phyloP scores from a whole-genome alignment of 2,797 vertebrate species.

The Lutra lutra region DNA sequence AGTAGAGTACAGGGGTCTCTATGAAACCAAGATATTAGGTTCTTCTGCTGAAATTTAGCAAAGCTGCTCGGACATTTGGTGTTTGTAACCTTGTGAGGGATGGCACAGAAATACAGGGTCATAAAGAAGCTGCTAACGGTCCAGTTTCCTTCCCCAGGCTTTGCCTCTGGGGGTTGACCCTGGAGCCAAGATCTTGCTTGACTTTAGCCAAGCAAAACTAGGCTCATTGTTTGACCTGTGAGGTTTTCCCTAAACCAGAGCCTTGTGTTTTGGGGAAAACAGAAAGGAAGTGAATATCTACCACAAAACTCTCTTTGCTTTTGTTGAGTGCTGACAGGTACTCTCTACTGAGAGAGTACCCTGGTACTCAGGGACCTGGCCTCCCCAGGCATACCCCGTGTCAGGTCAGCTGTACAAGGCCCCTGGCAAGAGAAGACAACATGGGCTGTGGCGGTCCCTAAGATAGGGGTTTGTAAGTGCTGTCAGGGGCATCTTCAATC shows the following conservation, averaged over 20 bases:
- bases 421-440: neutral
- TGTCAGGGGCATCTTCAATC: neutral
- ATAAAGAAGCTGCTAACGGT: neutral
- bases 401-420: neutral
- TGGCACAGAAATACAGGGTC: neutral
- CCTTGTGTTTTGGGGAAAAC: neutral
- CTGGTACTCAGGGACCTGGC: neutral
- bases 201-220: neutral
- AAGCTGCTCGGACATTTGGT: neutral
- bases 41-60: neutral
- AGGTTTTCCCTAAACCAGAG: neutral
- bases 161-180: neutral
- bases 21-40: neutral
- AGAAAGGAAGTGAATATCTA: neutral
- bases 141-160: neutral
- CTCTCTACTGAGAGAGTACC: neutral
- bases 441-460: neutral
- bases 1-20: neutral
- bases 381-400: fast-evolving
- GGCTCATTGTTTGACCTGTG: neutral
- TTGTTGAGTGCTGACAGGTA: neutral
- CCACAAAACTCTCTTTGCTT: neutral
- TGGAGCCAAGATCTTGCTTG: neutral
- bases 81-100: neutral
- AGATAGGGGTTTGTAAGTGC: neutral